These are phyloP conservation scores for Oreochromis mossambicus DNA, from an alignment of 2,797 vertebrate genomes.

Conservation along the genomic window DNA sequence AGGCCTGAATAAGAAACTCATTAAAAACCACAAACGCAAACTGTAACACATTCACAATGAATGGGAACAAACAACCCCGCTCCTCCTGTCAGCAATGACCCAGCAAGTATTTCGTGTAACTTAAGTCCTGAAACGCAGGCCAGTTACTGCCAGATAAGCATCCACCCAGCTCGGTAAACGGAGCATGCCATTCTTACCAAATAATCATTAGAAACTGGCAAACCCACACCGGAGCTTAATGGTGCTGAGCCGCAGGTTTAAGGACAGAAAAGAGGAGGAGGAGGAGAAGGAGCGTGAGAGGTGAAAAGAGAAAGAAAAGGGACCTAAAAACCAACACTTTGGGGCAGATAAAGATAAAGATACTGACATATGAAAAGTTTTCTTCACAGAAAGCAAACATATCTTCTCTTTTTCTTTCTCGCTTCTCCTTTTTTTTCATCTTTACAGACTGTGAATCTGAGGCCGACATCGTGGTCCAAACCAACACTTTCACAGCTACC, in stretches of 20 bases:
- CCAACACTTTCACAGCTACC: conserved; percentile 71
- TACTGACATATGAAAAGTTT: background rate
- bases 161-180: conserved; percentile 72
- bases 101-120: conserved; percentile 66
- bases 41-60: conserved; percentile 10
- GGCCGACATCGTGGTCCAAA: conserved; percentile 58
- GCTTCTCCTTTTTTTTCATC: background rate
- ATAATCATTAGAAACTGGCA: conserved; percentile 76
- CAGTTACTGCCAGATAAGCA: conserved; percentile 73
- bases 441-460: conserved; percentile 42
- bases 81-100: conserved; percentile 46
- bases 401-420: background rate
- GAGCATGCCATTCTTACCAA: conserved; percentile 75
- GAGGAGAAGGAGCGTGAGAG: background rate
- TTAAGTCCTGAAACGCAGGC: conserved; percentile 60
- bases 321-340: background rate
- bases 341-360: background rate
- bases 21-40: conserved; percentile 37
- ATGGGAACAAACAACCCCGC: conserved; percentile 51
- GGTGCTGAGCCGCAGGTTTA: conserved; percentile 44
- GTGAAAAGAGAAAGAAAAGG: background rate
- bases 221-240: conserved; percentile 43
- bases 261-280: conserved; percentile 46
- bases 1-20: conserved; percentile 29
- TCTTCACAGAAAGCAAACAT: background rate